Evolutionary conservation across 2,797 vertebrate species (phyloP).

Genomic region (Mustela erminea): DNA sequence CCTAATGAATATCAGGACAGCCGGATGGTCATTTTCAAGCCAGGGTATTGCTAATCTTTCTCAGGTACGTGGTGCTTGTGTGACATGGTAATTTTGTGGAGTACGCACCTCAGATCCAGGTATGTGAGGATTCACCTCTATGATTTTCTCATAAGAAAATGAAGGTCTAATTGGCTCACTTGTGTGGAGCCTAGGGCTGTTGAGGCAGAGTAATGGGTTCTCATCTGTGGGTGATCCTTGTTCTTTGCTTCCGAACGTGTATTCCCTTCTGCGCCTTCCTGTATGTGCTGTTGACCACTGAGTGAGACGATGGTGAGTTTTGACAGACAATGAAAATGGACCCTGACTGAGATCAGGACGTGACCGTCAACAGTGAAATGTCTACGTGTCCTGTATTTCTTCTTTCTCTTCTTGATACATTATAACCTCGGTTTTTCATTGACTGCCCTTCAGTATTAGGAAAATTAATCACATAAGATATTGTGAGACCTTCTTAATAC

Average conservation of each 20-base stretch:
- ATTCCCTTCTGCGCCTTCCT: background rate
- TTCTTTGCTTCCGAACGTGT: background rate
- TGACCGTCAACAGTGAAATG: background rate
- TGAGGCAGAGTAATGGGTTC: background rate
- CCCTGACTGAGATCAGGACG: background rate
- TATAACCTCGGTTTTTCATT: background rate
- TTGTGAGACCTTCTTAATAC: background rate
- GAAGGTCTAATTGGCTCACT: background rate
- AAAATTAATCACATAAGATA: background rate
- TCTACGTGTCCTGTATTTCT: background rate
- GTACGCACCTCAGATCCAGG: background rate
- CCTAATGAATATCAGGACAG: background rate
- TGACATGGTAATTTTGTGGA: background rate
- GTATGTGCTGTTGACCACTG: background rate
- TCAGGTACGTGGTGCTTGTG: conserved; percentile 57
- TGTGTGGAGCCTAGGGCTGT: background rate
- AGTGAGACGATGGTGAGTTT: background rate
- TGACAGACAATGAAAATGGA: background rate
- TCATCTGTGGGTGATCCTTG: background rate
- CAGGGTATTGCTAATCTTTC: background rate
- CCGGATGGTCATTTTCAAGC: conserved; percentile 1
- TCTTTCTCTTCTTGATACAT: background rate
- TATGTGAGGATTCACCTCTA: background rate
- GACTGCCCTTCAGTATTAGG: background rate
- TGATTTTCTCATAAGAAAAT: background rate